Base-by-base conservation (phyloP, 2,888 invertebrate genomes). In the Ditula angustiorana region DNA sequence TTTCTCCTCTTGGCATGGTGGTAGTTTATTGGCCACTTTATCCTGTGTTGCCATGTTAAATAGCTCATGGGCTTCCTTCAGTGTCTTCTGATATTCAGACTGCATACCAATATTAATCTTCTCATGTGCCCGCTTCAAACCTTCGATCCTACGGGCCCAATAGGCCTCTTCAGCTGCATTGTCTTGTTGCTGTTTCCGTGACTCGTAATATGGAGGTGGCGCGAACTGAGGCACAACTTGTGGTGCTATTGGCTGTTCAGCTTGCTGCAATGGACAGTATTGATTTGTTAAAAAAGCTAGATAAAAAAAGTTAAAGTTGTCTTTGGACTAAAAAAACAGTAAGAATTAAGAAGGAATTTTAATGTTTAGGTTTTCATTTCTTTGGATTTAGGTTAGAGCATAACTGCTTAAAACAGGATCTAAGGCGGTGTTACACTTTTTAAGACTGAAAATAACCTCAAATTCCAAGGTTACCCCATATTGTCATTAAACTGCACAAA, bases 1-100 rank as follows among this genome's bases (percentile, higher is more conserved):
- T 75, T 92, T 92, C 66, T 92, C 92, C 33, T 87, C 88, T 71
- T 92, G 89, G 72, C 92, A 92, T 59, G 92, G 92, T 60, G 90
- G 85, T 62, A 89, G 67, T 71, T 90, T 92, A 63, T 73, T 84
- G 13, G 74, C 79, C 65, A 85, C 68, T 82, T 88, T 89, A 67
- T 92, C 86, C 70, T 75, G 74, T 67, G 88, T 79, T 46, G 83
- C 83, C 69, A 78, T 28, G 53, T 86, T 80, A 74, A 90, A 92
- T 57, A 92, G 71, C 7, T 90, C 85, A 78, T 89, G 88, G 1
- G 91, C 88, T 71, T 92, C 88, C 63, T 92, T 88, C 61, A 92
- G 73, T 46, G 90, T 89, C 67, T 90, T 91, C 65, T 91, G 86
- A 71, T 91, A 92, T 72, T 92, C 92, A 64, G 80, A 64, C 23